Base-by-base conservation (phyloP, 2,888 invertebrate species). In the Tenthredo mesomela region DNA sequence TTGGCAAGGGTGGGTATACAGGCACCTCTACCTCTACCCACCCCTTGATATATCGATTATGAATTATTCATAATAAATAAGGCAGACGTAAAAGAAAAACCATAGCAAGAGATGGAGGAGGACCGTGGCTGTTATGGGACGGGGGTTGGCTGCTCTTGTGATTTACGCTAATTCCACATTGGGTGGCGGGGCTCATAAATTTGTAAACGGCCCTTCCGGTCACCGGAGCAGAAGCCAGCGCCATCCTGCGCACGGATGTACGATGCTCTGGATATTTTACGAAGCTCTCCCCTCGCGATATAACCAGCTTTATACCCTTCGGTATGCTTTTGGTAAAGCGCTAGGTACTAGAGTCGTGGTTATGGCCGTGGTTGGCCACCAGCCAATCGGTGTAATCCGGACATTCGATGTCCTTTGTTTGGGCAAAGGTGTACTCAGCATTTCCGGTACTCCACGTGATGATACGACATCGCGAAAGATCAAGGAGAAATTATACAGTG, bases 111-210 rank as follows among this genome's bases (percentile, higher is more conserved):
- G 83, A 65, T n/a, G n/a, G n/a, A 75, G 73, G 61, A 54, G 77
- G n/a, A 15, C 1, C 50, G n/a, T 40, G 71, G 71, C 9, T 33
- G 33, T 70, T 33, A 40, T 47, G 4, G 37, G 7, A 10, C 33
- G 78, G 58, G 54, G 70, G 58, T 37, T 82, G 80, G 82, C 70
- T 82, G 84, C 82, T 84, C 86, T 71, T 85, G 88, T 90, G 89
- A 91, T 91, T 91, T 90, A 91, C 89, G 90, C 89, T 91, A 91
- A 91, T 91, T 91, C 90, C 75, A 43, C 85, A 71, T 58, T 87
- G 86, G 85, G 43, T 58, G 85, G 83, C 50, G 85, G 91, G 91
- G 90, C 90, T 89, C 89, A 89, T 91, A 91, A 91, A 91, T 91
- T 89, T 89, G 86, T 88, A 87, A 90, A 87, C 85, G 88, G 89